Evolutionary conservation across 2,113 vertebrate genomes (phyloP).

Genomic region (Eurypyga helias): DNA sequence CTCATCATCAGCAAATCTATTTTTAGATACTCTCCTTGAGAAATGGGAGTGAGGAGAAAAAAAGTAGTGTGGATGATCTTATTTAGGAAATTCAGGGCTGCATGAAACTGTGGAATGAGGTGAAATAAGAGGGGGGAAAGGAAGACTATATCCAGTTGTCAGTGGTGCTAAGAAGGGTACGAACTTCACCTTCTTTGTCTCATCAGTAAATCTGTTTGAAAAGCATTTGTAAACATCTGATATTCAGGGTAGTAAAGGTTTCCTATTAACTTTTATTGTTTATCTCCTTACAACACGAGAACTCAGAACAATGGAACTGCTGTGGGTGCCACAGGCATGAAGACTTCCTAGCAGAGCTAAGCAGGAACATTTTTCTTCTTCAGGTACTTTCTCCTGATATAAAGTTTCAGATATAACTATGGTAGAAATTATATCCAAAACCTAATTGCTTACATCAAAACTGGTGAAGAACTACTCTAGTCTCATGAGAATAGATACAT

Average conservation of each 20-base stretch:
- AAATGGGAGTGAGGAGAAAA: neutral
- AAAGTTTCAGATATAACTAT: neutral
- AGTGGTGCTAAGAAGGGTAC: neutral
- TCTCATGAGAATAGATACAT: neutral
- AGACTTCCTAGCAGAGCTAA: neutral
- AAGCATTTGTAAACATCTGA: neutral
- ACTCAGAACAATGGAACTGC: neutral
- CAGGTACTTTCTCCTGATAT: neutral
- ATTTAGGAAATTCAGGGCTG: neutral
- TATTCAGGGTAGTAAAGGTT: neutral
- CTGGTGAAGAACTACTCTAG: neutral
- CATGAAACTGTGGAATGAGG: neutral
- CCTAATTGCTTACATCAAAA: neutral
- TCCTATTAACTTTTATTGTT: neutral
- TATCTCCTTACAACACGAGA: neutral
- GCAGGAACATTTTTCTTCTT: neutral
- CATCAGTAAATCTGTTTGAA: neutral
- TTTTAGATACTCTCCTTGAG: neutral
- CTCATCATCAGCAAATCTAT: neutral
- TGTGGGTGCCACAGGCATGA: neutral
- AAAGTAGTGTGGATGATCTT: neutral
- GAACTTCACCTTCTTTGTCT: neutral
- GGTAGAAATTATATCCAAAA: neutral
- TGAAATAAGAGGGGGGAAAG: neutral
- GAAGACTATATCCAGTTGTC: neutral